Evolutionary conservation across 1,140 invertebrate genomes (phyloP).

Genomic region (Acromyrmex heyeri): DNA sequence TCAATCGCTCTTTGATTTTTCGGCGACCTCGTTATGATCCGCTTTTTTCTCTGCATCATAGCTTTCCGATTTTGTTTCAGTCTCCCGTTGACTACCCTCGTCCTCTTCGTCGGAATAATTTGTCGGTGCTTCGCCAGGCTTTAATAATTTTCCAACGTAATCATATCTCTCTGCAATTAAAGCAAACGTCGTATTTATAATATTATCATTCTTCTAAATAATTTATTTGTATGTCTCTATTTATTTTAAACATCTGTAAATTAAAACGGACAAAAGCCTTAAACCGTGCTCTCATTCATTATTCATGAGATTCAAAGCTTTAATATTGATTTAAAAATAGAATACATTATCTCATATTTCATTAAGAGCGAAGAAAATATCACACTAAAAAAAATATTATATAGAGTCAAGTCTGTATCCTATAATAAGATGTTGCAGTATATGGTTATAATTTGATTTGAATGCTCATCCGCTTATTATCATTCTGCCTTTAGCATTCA

Average conservation of each 20-base stretch:
- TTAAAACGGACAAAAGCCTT: conserved; percentile 11
- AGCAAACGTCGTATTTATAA: not conserved
- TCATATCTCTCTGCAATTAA: conserved; percentile 96
- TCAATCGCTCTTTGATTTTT: conserved; percentile 84
- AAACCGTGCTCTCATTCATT: not conserved
- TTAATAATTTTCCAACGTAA: conserved; percentile 95
- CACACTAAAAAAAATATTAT: not conserved
- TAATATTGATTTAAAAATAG: not conserved
- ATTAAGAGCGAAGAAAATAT: not conserved
- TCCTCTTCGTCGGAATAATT: conserved; percentile 97
- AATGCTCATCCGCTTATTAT: no score
- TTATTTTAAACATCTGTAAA: not conserved
- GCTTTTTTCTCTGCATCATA: conserved; percentile 80
- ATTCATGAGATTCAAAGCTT: conserved; percentile 11
- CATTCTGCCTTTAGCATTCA: no score
- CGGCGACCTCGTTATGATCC: conserved; percentile 79
- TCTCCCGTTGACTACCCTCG: conserved; percentile 87
- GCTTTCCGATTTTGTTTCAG: conserved; percentile 71
- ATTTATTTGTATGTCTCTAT: not conserved
- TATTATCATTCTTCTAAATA: not conserved
- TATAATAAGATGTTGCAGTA: not conserved
- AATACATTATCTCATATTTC: not conserved
- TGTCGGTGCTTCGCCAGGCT: conserved; percentile 95
- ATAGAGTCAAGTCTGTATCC: not conserved
- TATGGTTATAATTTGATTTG: no score